These are phyloP conservation scores for Bradypodion ventrale DNA, from an alignment of 2,797 vertebrate genomes.

Conservation along the genomic window DNA sequence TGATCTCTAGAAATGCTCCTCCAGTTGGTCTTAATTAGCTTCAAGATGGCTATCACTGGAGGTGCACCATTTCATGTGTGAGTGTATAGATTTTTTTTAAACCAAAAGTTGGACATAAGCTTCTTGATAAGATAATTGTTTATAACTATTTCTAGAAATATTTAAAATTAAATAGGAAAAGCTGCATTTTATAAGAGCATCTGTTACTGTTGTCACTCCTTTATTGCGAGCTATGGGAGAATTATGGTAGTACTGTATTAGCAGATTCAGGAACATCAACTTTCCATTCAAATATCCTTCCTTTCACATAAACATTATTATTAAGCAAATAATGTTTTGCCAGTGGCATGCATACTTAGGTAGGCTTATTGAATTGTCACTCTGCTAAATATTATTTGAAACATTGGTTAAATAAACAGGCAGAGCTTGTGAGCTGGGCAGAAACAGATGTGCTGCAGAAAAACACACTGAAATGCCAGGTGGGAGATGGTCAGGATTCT, in stretches of 20 bases:
- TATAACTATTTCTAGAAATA: not conserved
- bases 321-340: not conserved
- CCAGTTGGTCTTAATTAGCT: not conserved
- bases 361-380: slow-evolving; percentile 7
- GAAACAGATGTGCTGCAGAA: not conserved
- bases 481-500: not conserved
- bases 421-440: not conserved
- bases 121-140: not conserved
- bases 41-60: not conserved
- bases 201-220: not conserved
- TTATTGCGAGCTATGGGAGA: not conserved
- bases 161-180: not conserved
- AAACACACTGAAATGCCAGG: not conserved
- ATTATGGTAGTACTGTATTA: not conserved
- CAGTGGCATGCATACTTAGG: not conserved
- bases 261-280: not conserved
- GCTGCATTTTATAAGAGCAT: not conserved
- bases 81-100: not conserved
- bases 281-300: not conserved
- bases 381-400: not conserved
- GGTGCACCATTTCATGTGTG: not conserved
- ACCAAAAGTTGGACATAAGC: not conserved
- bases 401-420: not conserved
- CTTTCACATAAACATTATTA: too few relatives aligned
- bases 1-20: not conserved